phyloP scores from a whole-genome alignment of 2,113 vertebrate species.

The Microcebus ravelobensis region DNA sequence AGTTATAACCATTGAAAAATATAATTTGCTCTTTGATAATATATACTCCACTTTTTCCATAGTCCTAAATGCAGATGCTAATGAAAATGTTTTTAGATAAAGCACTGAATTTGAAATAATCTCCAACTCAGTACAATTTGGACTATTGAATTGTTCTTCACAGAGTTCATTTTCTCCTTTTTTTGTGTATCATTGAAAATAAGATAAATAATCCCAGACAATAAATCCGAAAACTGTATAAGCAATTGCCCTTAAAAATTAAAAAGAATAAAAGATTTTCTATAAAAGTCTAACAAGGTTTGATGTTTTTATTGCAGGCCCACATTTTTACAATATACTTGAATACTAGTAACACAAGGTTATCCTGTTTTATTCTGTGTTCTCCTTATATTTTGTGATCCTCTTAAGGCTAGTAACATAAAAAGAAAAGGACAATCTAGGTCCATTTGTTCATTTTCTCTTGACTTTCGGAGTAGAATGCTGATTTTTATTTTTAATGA shows the following conservation, averaged over 20 bases:
- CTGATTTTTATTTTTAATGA: neutral
- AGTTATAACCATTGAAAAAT: slow-evolving; percentile 37
- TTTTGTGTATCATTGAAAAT: slow-evolving; percentile 29
- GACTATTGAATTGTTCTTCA: slow-evolving; percentile 16
- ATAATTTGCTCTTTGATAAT: slow-evolving; percentile 57
- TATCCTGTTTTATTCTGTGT: slow-evolving; percentile 33
- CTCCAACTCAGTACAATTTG: slow-evolving; percentile 53
- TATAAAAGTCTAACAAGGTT: slow-evolving; percentile 59
- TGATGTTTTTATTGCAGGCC: slow-evolving; percentile 69
- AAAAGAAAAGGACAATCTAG: neutral
- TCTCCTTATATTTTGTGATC: neutral
- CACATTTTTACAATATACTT: neutral
- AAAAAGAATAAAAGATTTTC: slow-evolving; percentile 70
- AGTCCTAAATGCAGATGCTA: slow-evolving; percentile 22
- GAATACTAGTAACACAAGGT: slow-evolving; percentile 15
- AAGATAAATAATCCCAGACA: slow-evolving; percentile 43
- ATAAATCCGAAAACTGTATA: slow-evolving; percentile 36
- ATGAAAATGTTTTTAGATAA: slow-evolving; percentile 45
- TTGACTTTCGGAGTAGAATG: neutral
- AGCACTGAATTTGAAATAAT: slow-evolving; percentile 53
- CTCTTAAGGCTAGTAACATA: neutral
- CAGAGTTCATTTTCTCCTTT: slow-evolving; percentile 40
- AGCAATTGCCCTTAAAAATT: slow-evolving; percentile 51
- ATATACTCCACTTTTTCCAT: slow-evolving; percentile 11
- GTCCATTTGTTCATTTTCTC: neutral